phyloP scores from a whole-genome alignment of 2,888 invertebrate species.

The Lasioglossum malachurum region DNA sequence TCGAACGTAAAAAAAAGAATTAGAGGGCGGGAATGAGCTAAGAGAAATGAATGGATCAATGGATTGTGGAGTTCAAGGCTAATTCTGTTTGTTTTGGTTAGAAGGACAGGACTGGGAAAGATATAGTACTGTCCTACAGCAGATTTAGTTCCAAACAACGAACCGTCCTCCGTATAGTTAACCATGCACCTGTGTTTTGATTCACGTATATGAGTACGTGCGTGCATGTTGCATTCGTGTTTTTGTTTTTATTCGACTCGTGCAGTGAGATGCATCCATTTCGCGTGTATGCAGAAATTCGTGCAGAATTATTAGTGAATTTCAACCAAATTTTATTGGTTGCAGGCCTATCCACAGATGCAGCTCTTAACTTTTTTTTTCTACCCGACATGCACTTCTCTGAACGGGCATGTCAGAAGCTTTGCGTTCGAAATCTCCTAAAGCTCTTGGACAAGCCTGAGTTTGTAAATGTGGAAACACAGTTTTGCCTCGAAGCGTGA shows the following conservation, averaged over 20 bases:
- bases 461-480: constrained; percentile 20
- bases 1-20: background rate
- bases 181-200: constrained; percentile 68
- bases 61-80: background rate
- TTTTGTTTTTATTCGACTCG: constrained; percentile 45
- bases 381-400: background rate
- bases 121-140: constrained; percentile 49
- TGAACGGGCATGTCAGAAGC: background rate
- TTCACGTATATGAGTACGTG: constrained; percentile 33
- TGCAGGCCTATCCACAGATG: constrained; percentile 25
- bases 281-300: constrained; percentile 28
- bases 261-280: constrained; percentile 53
- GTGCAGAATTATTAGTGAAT: constrained; percentile 44
- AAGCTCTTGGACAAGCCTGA: constrained; percentile 23
- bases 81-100: constrained; percentile 21
- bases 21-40: background rate
- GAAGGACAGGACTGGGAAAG: background rate
- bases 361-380: background rate
- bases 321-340: background rate
- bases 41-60: background rate
- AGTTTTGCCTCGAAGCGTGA: constrained; percentile 9
- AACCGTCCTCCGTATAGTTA: constrained; percentile 66
- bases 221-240: constrained; percentile 22
- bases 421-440: background rate
- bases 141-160: constrained; percentile 77